Evolutionary conservation across 2,888 invertebrate species (phyloP).

Genomic region (Caenorhabditis panamensis): DNA sequence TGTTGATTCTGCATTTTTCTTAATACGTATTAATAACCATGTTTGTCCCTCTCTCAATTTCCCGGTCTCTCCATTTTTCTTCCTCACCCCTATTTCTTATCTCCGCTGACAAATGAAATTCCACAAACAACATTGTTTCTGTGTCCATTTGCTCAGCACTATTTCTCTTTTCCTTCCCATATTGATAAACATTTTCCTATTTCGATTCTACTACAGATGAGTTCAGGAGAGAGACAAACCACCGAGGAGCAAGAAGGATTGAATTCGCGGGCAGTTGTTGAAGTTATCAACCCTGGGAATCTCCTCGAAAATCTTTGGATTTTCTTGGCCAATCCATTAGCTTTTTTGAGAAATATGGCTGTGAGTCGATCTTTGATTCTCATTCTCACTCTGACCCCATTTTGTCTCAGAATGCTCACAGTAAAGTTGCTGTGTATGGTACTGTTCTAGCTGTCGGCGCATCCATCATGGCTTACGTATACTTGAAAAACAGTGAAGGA

Average conservation of each 20-base stretch:
- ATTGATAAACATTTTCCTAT: constrained; percentile 20
- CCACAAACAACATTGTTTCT: not conserved
- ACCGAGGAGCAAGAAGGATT: not conserved
- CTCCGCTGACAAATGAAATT: not conserved
- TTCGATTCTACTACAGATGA: not conserved
- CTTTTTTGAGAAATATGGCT: not conserved
- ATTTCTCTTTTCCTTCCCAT: not conserved
- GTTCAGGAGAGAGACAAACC: not conserved
- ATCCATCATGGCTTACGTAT: not conserved
- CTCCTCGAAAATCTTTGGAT: too few relatives aligned
- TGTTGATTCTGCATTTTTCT: too few relatives aligned
- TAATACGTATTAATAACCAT: too few relatives aligned
- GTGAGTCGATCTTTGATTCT: not conserved
- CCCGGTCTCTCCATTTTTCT: not conserved
- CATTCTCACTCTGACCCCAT: too few relatives aligned
- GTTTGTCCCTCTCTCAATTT: too few relatives aligned
- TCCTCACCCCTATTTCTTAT: constrained; percentile 7
- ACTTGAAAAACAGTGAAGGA: not conserved
- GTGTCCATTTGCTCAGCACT: constrained; percentile 24
- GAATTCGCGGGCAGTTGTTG: too few relatives aligned
- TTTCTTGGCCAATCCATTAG: not conserved
- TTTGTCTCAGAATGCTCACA: not conserved
- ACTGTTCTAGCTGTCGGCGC: not conserved
- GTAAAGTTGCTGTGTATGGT: not conserved
- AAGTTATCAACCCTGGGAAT: too few relatives aligned